phyloP scores from a whole-genome alignment of 1,140 invertebrate genomes.

The Zaprionus ornatus region DNA sequence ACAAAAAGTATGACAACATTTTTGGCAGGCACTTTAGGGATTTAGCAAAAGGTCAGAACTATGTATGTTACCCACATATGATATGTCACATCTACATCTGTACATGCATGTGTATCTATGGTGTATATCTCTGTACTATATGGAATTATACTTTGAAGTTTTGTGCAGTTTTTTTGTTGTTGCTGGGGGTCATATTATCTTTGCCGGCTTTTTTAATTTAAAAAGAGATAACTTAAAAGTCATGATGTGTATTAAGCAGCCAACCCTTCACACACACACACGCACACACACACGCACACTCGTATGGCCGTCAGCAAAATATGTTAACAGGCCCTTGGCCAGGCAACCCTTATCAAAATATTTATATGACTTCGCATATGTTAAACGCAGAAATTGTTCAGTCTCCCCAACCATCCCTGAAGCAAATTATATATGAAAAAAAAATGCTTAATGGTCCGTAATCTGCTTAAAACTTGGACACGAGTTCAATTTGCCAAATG shows the following conservation, averaged over 20 bases:
- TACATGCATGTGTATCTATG: constrained; percentile 7
- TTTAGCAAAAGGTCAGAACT: constrained; percentile 63
- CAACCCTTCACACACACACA: constrained; percentile 56
- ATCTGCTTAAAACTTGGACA: constrained; percentile 82
- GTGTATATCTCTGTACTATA: constrained; percentile 13
- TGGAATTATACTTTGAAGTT: constrained; percentile 45
- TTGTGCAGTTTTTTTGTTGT: neutral
- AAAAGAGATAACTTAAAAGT: constrained; percentile 78
- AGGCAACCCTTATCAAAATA: constrained; percentile 82
- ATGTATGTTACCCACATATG: constrained; percentile 1
- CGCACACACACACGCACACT: constrained; percentile 9
- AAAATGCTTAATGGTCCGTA: constrained; percentile 82
- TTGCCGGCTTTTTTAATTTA: constrained; percentile 48
- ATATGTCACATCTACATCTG: constrained; percentile 28
- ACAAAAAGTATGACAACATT: constrained; percentile 70
- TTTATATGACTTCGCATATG: constrained; percentile 82
- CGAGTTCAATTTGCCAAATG: constrained; percentile 80
- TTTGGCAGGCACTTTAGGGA: constrained; percentile 75
- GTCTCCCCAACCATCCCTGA: constrained; percentile 3
- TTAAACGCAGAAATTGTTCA: constrained; percentile 68
- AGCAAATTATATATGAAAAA: constrained; percentile 50
- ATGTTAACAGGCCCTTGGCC: constrained; percentile 59
- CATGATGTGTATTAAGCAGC: constrained; percentile 75
- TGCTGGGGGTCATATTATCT: constrained; percentile 56
- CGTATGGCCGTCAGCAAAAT: constrained; percentile 51